Conservation (phyloP, 1,140 invertebrate genomes). For the Dendrolimus punctatus region DNA sequence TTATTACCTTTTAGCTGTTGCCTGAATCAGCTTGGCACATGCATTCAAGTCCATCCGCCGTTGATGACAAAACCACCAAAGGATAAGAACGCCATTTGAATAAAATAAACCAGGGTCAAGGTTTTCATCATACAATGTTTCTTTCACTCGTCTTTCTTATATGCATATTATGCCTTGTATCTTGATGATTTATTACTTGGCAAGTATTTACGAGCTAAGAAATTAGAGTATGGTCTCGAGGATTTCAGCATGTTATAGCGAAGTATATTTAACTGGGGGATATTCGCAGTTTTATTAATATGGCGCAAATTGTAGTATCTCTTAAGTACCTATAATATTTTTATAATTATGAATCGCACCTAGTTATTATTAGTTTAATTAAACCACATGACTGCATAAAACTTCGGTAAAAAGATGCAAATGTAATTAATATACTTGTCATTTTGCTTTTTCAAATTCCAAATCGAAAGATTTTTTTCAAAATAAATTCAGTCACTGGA, state of each 20-base stretch:
- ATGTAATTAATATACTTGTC: too few relatives aligned
- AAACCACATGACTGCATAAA: too few relatives aligned
- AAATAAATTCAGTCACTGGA: too few relatives aligned
- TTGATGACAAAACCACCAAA: slow-evolving; percentile 37
- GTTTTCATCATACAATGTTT: slow-evolving; percentile 30
- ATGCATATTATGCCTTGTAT: slow-evolving; percentile 12
- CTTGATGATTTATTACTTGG: slow-evolving; percentile 22
- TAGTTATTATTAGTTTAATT: too few relatives aligned
- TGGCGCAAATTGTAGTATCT: too few relatives aligned
- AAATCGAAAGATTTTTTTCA: too few relatives aligned
- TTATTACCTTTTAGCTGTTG: slow-evolving; percentile 57
- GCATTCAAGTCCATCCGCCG: slow-evolving; percentile 34
- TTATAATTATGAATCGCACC: neutral
- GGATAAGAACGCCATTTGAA: slow-evolving; percentile 61
- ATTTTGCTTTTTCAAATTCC: too few relatives aligned
- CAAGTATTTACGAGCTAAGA: slow-evolving; percentile 12
- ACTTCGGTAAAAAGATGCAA: too few relatives aligned
- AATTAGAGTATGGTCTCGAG: slow-evolving; percentile 16
- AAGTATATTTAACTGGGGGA: neutral
- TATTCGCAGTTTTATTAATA: too few relatives aligned
- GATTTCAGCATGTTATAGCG: slow-evolving; percentile 2
- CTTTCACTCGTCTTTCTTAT: slow-evolving; percentile 22
- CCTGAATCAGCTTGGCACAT: slow-evolving; percentile 31
- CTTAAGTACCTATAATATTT: neutral
- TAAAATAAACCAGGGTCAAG: slow-evolving; percentile 47